These are phyloP conservation scores for Saccostrea echinata DNA, from an alignment of 1,140 invertebrate genomes.

Conservation along the genomic window DNA sequence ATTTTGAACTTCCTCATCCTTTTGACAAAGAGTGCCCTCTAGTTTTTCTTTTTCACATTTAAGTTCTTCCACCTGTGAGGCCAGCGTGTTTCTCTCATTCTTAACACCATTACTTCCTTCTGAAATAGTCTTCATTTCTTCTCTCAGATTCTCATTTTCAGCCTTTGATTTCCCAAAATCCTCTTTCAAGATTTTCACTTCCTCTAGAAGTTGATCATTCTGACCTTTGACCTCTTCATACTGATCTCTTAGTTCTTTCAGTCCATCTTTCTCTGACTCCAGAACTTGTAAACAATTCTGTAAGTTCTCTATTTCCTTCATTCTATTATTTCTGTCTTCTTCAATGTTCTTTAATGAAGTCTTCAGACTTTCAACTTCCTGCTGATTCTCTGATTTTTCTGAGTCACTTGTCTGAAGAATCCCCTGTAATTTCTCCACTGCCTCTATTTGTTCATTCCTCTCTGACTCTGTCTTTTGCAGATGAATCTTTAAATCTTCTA, in stretches of 20 bases:
- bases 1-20: not conserved
- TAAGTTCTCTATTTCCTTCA: constrained; percentile 11
- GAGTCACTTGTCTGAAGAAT: not conserved
- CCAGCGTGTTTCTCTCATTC: not conserved
- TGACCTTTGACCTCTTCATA: constrained; percentile 33
- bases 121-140: constrained; percentile 42
- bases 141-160: constrained; percentile 4
- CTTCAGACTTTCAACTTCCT: constrained; percentile 33
- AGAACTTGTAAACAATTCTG: not conserved
- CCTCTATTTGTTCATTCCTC: not conserved
- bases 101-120: constrained; percentile 37
- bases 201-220: constrained; percentile 53
- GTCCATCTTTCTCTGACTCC: constrained; percentile 25
- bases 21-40: not conserved
- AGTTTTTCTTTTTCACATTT: constrained; percentile 28
- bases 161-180: constrained; percentile 44
- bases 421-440: not conserved
- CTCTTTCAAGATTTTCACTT: constrained; percentile 53
- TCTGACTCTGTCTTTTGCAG: not conserved
- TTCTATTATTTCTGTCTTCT: not conserved
- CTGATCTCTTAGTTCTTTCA: constrained; percentile 41
- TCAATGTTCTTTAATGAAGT: not conserved
- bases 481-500: not conserved
- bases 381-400: constrained; percentile 30
- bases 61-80: not conserved